Conservation (phyloP, 1,140 invertebrate genomes). For the Batillaria attramentaria region DNA sequence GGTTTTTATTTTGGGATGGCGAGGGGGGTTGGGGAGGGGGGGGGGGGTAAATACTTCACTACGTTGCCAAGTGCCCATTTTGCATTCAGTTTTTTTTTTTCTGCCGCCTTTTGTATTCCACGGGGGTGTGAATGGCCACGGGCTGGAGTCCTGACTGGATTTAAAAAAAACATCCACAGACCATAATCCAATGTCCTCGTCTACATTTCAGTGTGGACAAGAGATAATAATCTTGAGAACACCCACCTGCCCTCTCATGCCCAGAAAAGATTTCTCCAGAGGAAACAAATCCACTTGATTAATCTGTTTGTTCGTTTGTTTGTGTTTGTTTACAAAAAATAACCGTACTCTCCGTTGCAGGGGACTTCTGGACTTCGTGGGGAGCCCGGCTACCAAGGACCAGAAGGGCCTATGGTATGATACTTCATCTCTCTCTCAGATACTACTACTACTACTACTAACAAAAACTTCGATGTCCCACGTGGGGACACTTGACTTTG, state of each 20-base stretch:
- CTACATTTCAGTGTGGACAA: background rate
- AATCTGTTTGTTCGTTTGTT: background rate
- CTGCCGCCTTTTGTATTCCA: too few relatives aligned
- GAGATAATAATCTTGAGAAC: background rate
- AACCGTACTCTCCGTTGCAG: conserved; percentile 5
- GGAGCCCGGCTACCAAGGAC: conserved; percentile 29
- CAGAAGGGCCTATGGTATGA: conserved; percentile 35
- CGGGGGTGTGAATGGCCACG: background rate
- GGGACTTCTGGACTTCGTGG: conserved; percentile 34
- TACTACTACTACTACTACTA: background rate
- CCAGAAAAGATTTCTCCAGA: background rate
- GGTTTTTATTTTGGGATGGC: too few relatives aligned
- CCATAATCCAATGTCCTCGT: too few relatives aligned
- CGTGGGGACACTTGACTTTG: too few relatives aligned
- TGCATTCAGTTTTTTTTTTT: too few relatives aligned
- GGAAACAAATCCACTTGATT: background rate
- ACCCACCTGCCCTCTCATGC: background rate
- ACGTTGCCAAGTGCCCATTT: too few relatives aligned
- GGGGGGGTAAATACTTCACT: too few relatives aligned
- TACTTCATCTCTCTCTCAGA: background rate
- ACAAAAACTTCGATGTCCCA: background rate
- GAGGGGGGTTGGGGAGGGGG: too few relatives aligned
- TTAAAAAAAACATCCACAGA: too few relatives aligned
- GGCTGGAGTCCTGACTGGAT: background rate
- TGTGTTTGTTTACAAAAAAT: background rate